These are phyloP conservation scores for Gibbula magus DNA, from an alignment of 2,888 invertebrate species.

Conservation along the genomic window DNA sequence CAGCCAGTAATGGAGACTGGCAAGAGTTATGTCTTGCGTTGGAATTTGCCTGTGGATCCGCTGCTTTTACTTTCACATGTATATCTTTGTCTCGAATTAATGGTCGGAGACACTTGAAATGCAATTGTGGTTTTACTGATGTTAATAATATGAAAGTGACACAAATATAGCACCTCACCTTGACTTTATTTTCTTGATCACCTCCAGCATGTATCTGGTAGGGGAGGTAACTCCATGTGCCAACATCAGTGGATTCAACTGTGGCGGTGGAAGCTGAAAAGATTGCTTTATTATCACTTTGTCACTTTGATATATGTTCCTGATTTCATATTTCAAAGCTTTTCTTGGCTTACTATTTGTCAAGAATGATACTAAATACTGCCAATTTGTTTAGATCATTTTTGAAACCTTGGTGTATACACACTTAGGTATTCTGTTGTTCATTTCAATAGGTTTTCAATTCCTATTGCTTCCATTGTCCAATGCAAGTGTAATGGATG, in stretches of 20 bases:
- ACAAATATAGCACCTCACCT: constrained; percentile 81
- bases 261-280: constrained; percentile 77
- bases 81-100: too few relatives aligned
- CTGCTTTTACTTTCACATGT: too few relatives aligned
- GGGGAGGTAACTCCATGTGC: constrained; percentile 83
- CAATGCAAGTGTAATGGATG: background rate
- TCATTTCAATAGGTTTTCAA: background rate
- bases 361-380: too few relatives aligned
- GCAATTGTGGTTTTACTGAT: too few relatives aligned
- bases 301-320: background rate
- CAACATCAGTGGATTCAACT: constrained; percentile 86
- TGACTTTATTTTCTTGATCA: constrained; percentile 85
- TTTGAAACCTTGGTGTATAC: too few relatives aligned
- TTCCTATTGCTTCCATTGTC: background rate
- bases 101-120: too few relatives aligned
- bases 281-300: background rate
- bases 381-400: too few relatives aligned
- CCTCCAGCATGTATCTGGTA: constrained; percentile 88
- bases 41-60: too few relatives aligned
- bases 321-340: background rate
- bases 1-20: too few relatives aligned
- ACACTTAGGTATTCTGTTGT: background rate
- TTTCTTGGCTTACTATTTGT: background rate
- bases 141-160: too few relatives aligned
- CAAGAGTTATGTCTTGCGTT: too few relatives aligned